A percentile compares a stretch with the other conserved stretches of the same genome.
Evolutionary conservation across 2,797 vertebrate genomes (phyloP).

Genomic region (Coilia nasus): DNA sequence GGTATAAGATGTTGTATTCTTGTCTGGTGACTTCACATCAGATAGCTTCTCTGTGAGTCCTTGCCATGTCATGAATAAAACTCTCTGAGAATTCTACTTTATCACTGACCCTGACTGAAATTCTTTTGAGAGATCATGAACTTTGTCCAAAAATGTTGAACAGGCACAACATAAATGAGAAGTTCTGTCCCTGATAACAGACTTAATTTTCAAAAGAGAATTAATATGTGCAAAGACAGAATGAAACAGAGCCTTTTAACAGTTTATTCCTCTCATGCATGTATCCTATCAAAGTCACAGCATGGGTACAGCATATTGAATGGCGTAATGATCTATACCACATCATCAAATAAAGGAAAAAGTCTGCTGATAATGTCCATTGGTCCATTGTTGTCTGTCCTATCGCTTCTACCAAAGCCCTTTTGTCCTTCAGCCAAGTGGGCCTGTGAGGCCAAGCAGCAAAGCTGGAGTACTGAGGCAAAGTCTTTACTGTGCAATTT

Average conservation of each 20-base stretch:
- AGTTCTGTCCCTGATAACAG: background rate
- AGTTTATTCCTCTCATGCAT: background rate
- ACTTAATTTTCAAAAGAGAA: background rate
- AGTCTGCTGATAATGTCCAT: background rate
- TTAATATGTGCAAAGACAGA: background rate
- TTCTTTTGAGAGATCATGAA: too few relatives aligned
- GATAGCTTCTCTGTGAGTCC: too few relatives aligned
- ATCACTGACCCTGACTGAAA: too few relatives aligned
- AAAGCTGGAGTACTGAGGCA: background rate
- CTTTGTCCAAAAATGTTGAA: background rate
- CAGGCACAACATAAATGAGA: background rate
- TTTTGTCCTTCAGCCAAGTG: background rate
- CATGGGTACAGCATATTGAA: background rate
- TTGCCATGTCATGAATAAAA: too few relatives aligned
- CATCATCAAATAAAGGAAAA: background rate
- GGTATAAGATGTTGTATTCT: too few relatives aligned
- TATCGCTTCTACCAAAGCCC: background rate
- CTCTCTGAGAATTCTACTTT: too few relatives aligned
- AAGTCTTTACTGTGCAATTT: background rate
- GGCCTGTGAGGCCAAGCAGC: background rate
- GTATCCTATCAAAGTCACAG: background rate
- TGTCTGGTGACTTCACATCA: too few relatives aligned
- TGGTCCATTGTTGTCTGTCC: conserved; percentile 3
- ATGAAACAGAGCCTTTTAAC: background rate
- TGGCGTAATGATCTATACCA: background rate